phyloP scores from a whole-genome alignment of 2,797 vertebrate species.

The Diceros bicornis region DNA sequence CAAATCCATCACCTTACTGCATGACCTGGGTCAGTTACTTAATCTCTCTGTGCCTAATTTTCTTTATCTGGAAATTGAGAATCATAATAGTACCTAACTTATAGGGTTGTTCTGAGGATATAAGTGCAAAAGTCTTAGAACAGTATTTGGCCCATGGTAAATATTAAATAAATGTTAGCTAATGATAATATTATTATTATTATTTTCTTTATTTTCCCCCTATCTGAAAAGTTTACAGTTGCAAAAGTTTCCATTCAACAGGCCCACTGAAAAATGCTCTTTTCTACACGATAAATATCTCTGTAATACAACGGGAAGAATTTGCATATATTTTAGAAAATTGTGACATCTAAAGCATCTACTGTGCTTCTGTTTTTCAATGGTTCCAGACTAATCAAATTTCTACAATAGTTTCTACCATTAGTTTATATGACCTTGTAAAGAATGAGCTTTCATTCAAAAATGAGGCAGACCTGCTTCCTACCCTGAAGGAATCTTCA shows the following conservation, averaged over 20 bases:
- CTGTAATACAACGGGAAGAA: not conserved
- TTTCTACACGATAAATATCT: not conserved
- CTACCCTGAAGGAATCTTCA: not conserved
- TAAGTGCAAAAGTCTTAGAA: not conserved
- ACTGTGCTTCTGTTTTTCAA: not conserved
- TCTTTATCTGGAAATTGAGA: not conserved
- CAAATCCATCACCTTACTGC: not conserved
- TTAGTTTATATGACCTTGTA: not conserved
- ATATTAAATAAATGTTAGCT: not conserved
- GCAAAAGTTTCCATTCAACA: not conserved
- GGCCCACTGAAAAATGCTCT: not conserved
- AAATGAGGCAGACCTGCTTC: not conserved
- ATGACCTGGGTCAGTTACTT: not conserved
- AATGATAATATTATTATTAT: not conserved
- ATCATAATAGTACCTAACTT: not conserved
- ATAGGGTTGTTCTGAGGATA: not conserved
- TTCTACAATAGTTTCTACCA: not conserved
- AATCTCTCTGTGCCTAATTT: not conserved
- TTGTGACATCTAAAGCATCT: not conserved
- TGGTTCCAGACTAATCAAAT: not conserved
- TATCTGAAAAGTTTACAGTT: not conserved
- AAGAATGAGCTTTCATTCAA: not conserved
- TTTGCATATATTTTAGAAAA: slow-evolving; percentile 7
- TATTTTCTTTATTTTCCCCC: not conserved
- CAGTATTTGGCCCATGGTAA: not conserved